Conservation (phyloP, 2,888 invertebrate species). For the Cataglyphis rosenhaueri region DNA sequence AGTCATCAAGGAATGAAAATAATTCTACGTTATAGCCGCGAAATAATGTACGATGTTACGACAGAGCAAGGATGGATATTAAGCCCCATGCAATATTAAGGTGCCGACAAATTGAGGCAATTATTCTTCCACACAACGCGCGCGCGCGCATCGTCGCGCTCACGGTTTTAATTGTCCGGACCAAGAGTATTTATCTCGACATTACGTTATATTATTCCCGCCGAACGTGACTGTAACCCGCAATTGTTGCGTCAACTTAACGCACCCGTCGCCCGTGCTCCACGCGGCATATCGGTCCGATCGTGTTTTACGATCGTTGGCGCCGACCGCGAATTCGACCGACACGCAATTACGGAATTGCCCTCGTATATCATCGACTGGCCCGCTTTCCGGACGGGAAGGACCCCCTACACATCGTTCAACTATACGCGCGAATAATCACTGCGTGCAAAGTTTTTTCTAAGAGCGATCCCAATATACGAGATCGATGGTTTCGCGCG, state of each 20-base stretch:
- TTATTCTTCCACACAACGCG: conserved; percentile 53
- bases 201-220: conserved; percentile 54
- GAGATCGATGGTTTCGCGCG: not conserved
- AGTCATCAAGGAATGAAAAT: conserved; percentile 2
- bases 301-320: conserved; percentile 52
- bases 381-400: conserved; percentile 21
- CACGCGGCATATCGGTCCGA: conserved; percentile 33
- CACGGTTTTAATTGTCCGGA: conserved; percentile 63
- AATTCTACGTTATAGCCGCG: conserved; percentile 39
- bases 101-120: conserved; percentile 59
- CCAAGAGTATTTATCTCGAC: conserved; percentile 58
- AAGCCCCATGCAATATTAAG: conserved; percentile 45
- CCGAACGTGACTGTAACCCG: conserved; percentile 64
- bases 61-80: conserved; percentile 20
- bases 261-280: conserved; percentile 24
- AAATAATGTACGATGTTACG: conserved; percentile 38
- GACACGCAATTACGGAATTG: conserved; percentile 53
- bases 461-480: conserved; percentile 22
- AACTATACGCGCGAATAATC: not conserved
- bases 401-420: conserved; percentile 12
- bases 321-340: conserved; percentile 48
- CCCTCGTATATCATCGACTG: conserved; percentile 49
- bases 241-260: conserved; percentile 63
- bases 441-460: conserved; percentile 14
- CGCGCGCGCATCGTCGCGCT: not conserved